Evolutionary conservation across 2,888 invertebrate species (phyloP), one percentile per base, ranked within the genome.

Genomic region (Platycheirus rosarum): DNA sequence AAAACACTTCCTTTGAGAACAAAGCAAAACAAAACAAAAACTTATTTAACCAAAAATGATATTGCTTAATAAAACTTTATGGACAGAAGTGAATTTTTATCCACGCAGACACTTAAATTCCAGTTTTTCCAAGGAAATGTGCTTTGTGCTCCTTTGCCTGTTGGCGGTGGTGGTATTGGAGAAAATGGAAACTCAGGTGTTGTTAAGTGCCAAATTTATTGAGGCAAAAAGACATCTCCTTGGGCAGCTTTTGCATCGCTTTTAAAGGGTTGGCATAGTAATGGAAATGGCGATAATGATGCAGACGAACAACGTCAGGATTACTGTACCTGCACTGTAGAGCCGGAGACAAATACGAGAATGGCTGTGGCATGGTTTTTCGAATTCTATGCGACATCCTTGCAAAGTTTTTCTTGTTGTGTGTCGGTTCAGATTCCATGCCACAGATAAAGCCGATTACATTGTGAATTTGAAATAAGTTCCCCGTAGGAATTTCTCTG

Each of bases 231-330:
- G 42, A 68, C 40, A 62, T 76, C 53, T 63, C 16, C 37, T 23
- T 40, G 69, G 69, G 75, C 75, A 74, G 75, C 75, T 53, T 69
- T 63, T 63, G 63, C 75, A 75, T 51, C 26, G 55, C 55, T 37
- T n/a, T n/a, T 55, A n/a, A 46, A 14, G 32, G 68, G 29, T 62
- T 69, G 55, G 29, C 11, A 44, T n/a, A 44, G 63, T 69, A 75
- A 75, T 75, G 63, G 63, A 57, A 63, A 57, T n/a, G n/a, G n/a
- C 20, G 63, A 79, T 79, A 79, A 79, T 79, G 78, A 79, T 68
- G 62, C 78, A 68, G 26, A 55, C 62, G 37, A 48, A 73, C 44
- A 46, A 53, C 23, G 51, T 16, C n/a, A 66, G 53, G 62, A 78
- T 73, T 73, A 73, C 53, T 60, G 18, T 51, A 44, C 18, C 46